Evolutionary conservation across 2,888 invertebrate species (phyloP).

Genomic region (Steinernema carpocapsae): DNA sequence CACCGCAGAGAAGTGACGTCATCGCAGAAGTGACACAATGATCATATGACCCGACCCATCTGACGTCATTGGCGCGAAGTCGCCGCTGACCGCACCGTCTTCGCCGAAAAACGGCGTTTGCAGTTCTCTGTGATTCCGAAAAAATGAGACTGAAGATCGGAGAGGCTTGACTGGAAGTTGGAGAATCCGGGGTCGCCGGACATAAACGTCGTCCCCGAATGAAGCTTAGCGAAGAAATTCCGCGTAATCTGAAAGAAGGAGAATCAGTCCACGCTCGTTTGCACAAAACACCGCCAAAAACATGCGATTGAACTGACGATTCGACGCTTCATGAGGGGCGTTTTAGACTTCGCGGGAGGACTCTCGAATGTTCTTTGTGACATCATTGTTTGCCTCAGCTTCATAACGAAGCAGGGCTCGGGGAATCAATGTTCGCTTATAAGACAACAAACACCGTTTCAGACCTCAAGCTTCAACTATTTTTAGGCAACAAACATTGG

Average conservation of each 20-base stretch:
- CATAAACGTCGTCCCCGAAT: background rate
- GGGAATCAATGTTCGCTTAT: constrained; percentile 4
- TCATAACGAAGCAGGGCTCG: background rate
- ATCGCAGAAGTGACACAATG: background rate
- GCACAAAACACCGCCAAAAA: too few species aligned
- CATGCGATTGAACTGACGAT: too few species aligned
- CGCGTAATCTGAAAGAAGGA: too few species aligned
- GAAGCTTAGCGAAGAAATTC: background rate
- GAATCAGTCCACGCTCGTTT: too few species aligned
- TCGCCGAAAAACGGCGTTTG: background rate
- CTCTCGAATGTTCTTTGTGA: constrained; percentile 4
- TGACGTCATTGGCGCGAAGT: constrained; percentile 18
- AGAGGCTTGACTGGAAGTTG: background rate
- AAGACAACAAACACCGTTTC: constrained; percentile 1
- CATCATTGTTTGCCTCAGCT: background rate
- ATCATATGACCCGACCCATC: constrained; percentile 17
- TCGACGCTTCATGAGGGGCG: too few species aligned
- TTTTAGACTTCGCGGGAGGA: background rate
- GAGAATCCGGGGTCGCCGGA: background rate
- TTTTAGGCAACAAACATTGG: constrained; percentile 9
- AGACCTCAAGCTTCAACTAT: background rate
- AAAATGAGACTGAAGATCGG: background rate
- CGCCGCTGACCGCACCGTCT: background rate
- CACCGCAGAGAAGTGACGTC: constrained; percentile 23
- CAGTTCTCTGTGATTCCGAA: background rate